These are phyloP conservation scores for Drosophila robusta DNA, from an alignment of 2,888 invertebrate species.

Conservation along the genomic window DNA sequence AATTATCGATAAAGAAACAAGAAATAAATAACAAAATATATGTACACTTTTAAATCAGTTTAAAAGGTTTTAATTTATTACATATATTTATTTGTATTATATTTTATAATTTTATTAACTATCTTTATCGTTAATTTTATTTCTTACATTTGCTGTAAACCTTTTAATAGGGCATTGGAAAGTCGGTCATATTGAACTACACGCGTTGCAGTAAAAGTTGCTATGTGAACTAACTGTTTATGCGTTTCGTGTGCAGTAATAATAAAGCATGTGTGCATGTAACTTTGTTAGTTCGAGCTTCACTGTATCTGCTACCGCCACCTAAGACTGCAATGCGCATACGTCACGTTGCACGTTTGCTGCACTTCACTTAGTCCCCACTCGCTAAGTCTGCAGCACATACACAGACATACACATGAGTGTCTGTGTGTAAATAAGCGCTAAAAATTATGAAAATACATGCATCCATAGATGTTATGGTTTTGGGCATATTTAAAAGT, in stretches of 20 bases:
- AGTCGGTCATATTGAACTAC: neutral
- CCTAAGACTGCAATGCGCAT: slow-evolving; percentile 20
- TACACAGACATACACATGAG: neutral
- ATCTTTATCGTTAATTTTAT: too few species aligned
- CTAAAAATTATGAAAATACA: neutral
- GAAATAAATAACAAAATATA: too few species aligned
- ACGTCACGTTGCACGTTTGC: slow-evolving; percentile 30
- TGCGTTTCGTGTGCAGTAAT: neutral
- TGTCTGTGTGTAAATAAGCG: neutral
- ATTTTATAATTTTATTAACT: too few species aligned
- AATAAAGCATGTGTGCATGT: neutral
- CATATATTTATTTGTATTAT: too few species aligned
- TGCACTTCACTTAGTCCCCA: slow-evolving; percentile 7
- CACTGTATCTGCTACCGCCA: neutral
- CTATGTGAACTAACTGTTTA: neutral
- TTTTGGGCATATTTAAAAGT: too few species aligned
- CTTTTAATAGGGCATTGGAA: neutral
- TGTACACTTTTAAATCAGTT: too few species aligned
- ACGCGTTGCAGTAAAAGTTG: neutral
- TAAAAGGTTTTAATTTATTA: too few species aligned
- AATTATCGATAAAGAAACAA: too few species aligned
- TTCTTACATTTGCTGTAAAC: neutral
- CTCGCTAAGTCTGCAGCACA: neutral
- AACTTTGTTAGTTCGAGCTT: neutral
- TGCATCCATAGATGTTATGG: neutral